Percentiles rank a stretch among this genome's conserved stretches.
Conservation (phyloP, 2,797 vertebrate genomes). For the Aphelocoma californica region DNA sequence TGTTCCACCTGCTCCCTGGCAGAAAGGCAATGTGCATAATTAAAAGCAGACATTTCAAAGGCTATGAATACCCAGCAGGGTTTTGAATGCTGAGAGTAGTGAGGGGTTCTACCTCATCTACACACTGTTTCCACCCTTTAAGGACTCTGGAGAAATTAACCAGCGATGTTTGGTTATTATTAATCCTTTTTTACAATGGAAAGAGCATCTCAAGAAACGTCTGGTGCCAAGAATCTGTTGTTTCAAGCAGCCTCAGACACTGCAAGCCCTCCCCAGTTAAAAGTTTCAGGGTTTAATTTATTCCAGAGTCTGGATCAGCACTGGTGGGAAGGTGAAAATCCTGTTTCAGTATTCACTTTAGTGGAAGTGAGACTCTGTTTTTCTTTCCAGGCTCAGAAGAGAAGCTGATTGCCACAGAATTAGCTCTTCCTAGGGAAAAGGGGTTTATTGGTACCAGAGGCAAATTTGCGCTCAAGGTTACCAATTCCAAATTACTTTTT, state of each 20-base stretch:
- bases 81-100: constrained; percentile 20
- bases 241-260: constrained; percentile 30
- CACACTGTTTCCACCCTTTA: constrained; percentile 24
- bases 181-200: constrained; percentile 37
- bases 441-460: background rate
- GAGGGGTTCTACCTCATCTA: constrained; percentile 47
- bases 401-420: background rate
- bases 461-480: background rate
- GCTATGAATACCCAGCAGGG: constrained; percentile 26
- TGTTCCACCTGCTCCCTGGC: constrained; percentile 61
- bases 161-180: constrained; percentile 44
- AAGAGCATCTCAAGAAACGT: constrained; percentile 4
- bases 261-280: background rate
- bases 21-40: constrained; percentile 43
- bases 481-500: background rate
- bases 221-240: constrained; percentile 61
- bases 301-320: constrained; percentile 36
- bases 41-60: constrained; percentile 69
- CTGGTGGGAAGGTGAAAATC: constrained; percentile 33
- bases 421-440: constrained; percentile 20
- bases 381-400: constrained; percentile 18
- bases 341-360: background rate
- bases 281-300: constrained; percentile 56
- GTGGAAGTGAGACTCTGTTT: constrained; percentile 4
- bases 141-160: constrained; percentile 59